phyloP scores from a whole-genome alignment of 2,113 vertebrate species.

The Oreocharis arfaki region DNA sequence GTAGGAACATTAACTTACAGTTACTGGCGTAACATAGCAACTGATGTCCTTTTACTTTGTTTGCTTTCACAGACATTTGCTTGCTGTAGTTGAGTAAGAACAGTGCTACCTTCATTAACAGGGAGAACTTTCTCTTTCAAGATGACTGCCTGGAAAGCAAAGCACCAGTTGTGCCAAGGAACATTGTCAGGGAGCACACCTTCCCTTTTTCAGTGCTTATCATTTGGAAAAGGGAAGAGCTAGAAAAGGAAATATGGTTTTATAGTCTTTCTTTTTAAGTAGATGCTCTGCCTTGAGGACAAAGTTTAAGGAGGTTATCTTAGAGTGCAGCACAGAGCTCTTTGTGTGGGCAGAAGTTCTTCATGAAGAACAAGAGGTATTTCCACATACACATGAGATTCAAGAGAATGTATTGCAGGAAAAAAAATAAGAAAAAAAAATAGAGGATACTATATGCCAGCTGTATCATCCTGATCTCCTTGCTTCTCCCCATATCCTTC shows the following conservation, averaged over 20 bases:
- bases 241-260: neutral
- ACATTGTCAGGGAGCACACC: neutral
- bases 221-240: neutral
- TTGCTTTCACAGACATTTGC: neutral
- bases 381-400: neutral
- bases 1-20: neutral
- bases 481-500: neutral
- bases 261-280: neutral
- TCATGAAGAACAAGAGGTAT: neutral
- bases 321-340: neutral
- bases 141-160: neutral
- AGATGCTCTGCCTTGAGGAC: neutral
- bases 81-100: neutral
- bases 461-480: neutral
- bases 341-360: neutral
- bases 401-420: neutral
- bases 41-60: neutral
- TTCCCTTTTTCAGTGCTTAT: neutral
- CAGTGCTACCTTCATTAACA: neutral
- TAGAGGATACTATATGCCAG: neutral
- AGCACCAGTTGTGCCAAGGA: neutral
- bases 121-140: slow-evolving; percentile 22
- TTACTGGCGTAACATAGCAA: neutral
- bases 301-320: neutral
- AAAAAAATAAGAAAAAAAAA: neutral